Percentiles rank a stretch among this genome's conserved stretches.
Evolutionary conservation across 2,113 vertebrate genomes (phyloP).

Genomic region (Mesitornis unicolor): DNA sequence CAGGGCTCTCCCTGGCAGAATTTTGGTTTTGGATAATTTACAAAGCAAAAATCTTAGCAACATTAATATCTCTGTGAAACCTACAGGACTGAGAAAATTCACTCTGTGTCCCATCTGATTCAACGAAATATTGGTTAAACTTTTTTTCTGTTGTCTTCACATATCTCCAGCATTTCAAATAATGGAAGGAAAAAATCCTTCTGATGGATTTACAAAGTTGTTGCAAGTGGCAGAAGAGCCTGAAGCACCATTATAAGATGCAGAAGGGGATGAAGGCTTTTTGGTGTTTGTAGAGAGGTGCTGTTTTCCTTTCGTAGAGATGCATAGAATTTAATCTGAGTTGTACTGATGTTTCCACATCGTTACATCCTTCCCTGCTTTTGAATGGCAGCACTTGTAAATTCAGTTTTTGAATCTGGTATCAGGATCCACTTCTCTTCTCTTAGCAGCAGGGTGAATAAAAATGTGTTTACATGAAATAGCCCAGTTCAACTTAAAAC

Average conservation of each 20-base stretch:
- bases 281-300: not conserved
- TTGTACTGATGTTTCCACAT: constrained; percentile 21
- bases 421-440: not conserved
- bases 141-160: not conserved
- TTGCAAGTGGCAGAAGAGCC: not conserved
- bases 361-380: not conserved
- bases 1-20: not conserved
- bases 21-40: not conserved
- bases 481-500: not conserved
- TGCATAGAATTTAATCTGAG: not conserved
- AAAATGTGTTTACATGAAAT: not conserved
- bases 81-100: not conserved
- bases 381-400: not conserved
- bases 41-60: not conserved
- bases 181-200: not conserved
- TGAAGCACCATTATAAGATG: not conserved
- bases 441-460: not conserved
- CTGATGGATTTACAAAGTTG: not conserved
- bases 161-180: not conserved
- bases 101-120: not conserved
- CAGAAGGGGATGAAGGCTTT: not conserved
- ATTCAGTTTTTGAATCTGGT: not conserved
- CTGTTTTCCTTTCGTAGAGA: not conserved
- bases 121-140: not conserved
- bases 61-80: not conserved